These are phyloP conservation scores for Lasaia peninsularis DNA, from an alignment of 1,140 invertebrate genomes.

Conservation along the genomic window DNA sequence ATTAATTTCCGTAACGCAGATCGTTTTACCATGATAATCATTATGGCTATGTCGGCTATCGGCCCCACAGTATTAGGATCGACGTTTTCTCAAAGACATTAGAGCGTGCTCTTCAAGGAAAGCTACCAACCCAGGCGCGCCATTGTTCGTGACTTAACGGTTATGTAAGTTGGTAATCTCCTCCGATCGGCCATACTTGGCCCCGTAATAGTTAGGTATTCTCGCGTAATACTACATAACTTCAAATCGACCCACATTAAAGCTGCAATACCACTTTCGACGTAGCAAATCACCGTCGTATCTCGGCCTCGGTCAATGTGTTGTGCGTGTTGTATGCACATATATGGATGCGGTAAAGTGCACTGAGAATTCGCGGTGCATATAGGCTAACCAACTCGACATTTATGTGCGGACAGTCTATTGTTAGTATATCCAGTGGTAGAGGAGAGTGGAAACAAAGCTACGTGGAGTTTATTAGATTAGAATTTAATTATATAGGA, in stretches of 20 bases:
- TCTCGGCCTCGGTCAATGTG: conserved; percentile 74
- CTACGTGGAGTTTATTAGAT: no score
- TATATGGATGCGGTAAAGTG: conserved; percentile 70
- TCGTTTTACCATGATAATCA: background rate
- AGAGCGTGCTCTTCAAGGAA: conserved; percentile 7
- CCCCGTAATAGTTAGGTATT: conserved; percentile 21
- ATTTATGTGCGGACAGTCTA: no score
- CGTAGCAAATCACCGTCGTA: conserved; percentile 70
- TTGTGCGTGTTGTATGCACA: conserved; percentile 68
- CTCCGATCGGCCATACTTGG: conserved; percentile 7
- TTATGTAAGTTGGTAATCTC: conserved; percentile 7
- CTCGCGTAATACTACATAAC: conserved; percentile 52
- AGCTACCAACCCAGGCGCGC: background rate
- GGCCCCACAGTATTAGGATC: background rate
- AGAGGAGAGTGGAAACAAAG: no score
- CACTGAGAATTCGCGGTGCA: conserved; percentile 62
- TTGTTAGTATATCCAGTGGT: no score
- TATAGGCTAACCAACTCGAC: no score
- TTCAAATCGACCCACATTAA: conserved; percentile 70
- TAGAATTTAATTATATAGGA: no score
- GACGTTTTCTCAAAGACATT: background rate
- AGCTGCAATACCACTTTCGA: conserved; percentile 74
- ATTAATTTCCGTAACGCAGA: no score
- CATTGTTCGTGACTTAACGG: conserved; percentile 10
- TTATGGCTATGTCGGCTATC: background rate